Evolutionary conservation across 1,140 invertebrate genomes (phyloP).

Genomic region (Drosophila micromelanica): DNA sequence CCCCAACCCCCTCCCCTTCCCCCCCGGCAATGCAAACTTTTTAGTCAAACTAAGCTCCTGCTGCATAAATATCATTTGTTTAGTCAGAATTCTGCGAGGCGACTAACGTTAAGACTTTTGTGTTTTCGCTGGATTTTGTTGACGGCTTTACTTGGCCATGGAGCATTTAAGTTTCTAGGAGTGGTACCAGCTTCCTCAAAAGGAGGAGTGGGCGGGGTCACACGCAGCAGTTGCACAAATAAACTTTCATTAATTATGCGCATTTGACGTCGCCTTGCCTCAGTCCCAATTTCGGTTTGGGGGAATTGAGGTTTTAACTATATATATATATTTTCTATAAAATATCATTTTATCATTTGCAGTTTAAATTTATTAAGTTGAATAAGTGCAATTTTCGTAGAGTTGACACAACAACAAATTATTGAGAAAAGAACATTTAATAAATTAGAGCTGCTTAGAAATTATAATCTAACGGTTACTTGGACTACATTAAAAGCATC

Average conservation of each 20-base stretch:
- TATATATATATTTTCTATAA: too few relatives aligned
- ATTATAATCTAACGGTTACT: too few relatives aligned
- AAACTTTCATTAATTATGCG: slow-evolving; percentile 75
- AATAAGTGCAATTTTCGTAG: too few relatives aligned
- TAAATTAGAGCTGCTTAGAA: too few relatives aligned
- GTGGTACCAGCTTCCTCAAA: not conserved
- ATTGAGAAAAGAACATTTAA: too few relatives aligned
- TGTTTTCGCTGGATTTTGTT: slow-evolving; percentile 45
- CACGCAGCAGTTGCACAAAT: slow-evolving; percentile 56
- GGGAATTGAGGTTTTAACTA: not conserved
- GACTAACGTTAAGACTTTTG: slow-evolving; percentile 48
- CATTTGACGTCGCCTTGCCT: slow-evolving; percentile 40
- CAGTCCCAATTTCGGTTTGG: slow-evolving; percentile 26
- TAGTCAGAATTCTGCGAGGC: slow-evolving; percentile 41
- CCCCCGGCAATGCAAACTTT: slow-evolving; percentile 36
- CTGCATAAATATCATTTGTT: slow-evolving; percentile 74
- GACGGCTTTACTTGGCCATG: slow-evolving; percentile 5
- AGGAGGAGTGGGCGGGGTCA: not conserved
- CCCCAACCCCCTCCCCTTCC: too few relatives aligned
- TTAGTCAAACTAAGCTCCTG: slow-evolving; percentile 60
- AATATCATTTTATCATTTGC: slow-evolving; percentile 26
- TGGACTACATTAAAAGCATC: too few relatives aligned
- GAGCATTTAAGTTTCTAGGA: slow-evolving; percentile 2
- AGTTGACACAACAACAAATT: too few relatives aligned
- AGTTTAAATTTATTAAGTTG: slow-evolving; percentile 8